Base-by-base conservation (phyloP, 2,888 invertebrate species). In the Atethmia centrago region DNA sequence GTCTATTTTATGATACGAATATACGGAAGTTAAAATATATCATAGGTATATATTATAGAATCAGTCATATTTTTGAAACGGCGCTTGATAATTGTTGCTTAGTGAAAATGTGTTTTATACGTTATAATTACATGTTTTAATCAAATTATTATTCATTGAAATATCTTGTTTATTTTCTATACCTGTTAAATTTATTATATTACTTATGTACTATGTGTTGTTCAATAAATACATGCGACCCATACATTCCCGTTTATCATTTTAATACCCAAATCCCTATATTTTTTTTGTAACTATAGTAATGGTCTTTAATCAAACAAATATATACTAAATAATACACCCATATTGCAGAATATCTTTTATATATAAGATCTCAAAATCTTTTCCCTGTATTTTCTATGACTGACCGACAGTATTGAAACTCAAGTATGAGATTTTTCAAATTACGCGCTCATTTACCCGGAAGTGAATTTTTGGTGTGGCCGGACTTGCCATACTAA, bases 191-290 rank as follows among this genome's bases (percentile, higher is more conserved):
- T 76, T 62, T 71, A 70, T 86, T 71, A 79, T 77, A 78, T 73
- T 82, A 79, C 74, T 59, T 70, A 65, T 58, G 74, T 74, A 78
- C 68, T 85, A 82, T 87, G 88, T 88, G 89, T 90, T 88, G 84
- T 90, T 89, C 84, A 90, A 88, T 91, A 89, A 91, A 90, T 87
- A 88, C 80, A 87, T 88, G 87, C 88, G 87, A 90, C 82, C 81
- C 85, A 85, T 79, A 71, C 45, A 8, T 66, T 58, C 36, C 67
- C 51, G 66, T 68, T 74, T 68, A 19, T 55, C 40, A 47, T 65
- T 76, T 42, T 8, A 1, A 19, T 10, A 5, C 45, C 55, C 49
- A 16, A 49, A 49, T 36, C 2, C 7, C 14, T 4, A 31, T 28
- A 25, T 42, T 49, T 49, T 0, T 49, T 51, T 62, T 28, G 28